Percentiles rank a stretch among this genome's conserved stretches.
Conservation (phyloP, 2,888 invertebrate species). For the Phasia obesa region DNA sequence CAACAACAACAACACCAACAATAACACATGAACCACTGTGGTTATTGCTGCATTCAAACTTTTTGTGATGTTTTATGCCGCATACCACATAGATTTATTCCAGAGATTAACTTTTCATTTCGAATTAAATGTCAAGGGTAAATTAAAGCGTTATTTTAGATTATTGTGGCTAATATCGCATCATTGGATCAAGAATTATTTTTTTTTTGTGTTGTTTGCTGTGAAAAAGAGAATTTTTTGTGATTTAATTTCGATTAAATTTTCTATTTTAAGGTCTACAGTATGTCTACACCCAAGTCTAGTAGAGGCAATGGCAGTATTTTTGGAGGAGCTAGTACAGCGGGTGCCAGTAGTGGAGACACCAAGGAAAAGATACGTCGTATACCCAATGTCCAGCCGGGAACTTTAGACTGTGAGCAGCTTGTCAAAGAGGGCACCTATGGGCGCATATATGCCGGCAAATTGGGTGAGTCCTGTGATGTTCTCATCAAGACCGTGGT, state of each 20-base stretch:
- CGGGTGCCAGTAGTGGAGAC: slow-evolving; percentile 78
- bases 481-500: slow-evolving; percentile 90
- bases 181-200: too few species aligned
- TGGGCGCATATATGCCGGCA: slow-evolving; percentile 88
- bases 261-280: slow-evolving; percentile 78
- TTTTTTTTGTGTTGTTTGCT: background rate
- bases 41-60: background rate
- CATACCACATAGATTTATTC: slow-evolving; percentile 57
- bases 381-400: slow-evolving; percentile 84
- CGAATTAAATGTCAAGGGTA: slow-evolving; percentile 70
- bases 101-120: slow-evolving; percentile 68
- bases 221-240: too few species aligned
- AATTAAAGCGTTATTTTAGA: slow-evolving; percentile 53
- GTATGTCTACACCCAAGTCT: slow-evolving; percentile 82
- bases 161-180: slow-evolving; percentile 18
- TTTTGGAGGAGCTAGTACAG: slow-evolving; percentile 77
- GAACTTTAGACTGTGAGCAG: slow-evolving; percentile 84
- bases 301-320: slow-evolving; percentile 77
- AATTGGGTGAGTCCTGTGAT: slow-evolving; percentile 84
- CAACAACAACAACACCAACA: background rate
- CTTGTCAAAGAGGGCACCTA: slow-evolving; percentile 88
- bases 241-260: slow-evolving; percentile 22
- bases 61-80: slow-evolving; percentile 39
- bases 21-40: background rate
- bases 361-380: slow-evolving; percentile 85